Evolutionary conservation across 2,797 vertebrate species (phyloP), one percentile per base, ranked within the genome.

Genomic region (Cirrhinus mrigala): DNA sequence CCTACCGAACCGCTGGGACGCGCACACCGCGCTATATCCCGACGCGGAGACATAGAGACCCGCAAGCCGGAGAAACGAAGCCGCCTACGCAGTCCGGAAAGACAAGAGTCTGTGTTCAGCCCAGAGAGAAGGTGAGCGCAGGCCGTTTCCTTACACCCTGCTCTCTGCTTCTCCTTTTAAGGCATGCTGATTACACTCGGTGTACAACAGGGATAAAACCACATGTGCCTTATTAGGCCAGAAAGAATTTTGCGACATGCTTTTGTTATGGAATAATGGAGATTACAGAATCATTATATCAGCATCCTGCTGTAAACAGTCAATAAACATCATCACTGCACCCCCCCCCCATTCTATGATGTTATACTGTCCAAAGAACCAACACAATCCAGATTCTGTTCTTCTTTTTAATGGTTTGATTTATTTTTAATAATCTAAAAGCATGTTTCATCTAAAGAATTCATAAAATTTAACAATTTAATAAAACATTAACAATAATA

Each of bases 21-120:
- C 70, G 86, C 84, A 54, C 85, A 2, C 70, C 90, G 0, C 83
- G 94, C 4, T 90, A 93, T 27, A 86, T 92, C 2, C 85, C 90
- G 94, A 1, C 90, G 91, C 56, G 89, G 91, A 69, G 95, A 95
- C 88, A 91, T 91, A 0, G 95, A 96, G 81, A 90, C 93, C 69
- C 91, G 94, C 18, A 96, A 95, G 89, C 94, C 95, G 0, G 95
- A 95, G 92, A 96, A 94, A 88, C 95, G 95, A 87, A 94, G 94
- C 85, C 90, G 95, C 10, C 92, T 90, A 10, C 92, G 91, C 82
- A 96, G 95, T 87, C 95, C 95, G 0, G 94, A 96, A 24, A 90
- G 92, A 79, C 92, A 89, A 46, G 94, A 94, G 70, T 88, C 88
- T 1, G 80, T 94, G 81, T 90, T 95, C 87, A 95, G 95, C 89